Conservation (phyloP, 2,797 vertebrate genomes). For the Botia kubotai region DNA sequence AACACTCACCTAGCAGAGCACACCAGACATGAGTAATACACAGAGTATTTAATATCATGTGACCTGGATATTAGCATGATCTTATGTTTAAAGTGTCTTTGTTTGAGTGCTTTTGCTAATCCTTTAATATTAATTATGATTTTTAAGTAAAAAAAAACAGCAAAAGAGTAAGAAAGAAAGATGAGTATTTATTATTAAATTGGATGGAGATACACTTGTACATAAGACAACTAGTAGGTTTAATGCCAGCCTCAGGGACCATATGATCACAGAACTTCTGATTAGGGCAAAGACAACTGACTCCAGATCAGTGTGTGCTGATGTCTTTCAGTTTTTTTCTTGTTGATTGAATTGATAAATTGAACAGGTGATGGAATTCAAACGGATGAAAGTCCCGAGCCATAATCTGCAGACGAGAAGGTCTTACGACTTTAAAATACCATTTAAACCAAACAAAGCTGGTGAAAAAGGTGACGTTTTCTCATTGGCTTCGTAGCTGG, state of each 20-base stretch:
- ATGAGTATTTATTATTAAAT: constrained; percentile 5
- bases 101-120: neutral
- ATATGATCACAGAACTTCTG: neutral
- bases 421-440: constrained; percentile 11
- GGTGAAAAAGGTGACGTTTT: constrained; percentile 52
- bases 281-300: neutral
- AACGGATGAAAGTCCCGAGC: neutral
- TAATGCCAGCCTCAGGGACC: neutral
- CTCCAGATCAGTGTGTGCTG: neutral
- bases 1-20: neutral
- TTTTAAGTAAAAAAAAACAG: neutral
- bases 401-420: neutral
- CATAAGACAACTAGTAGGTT: neutral
- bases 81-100: too few species aligned
- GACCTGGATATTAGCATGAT: neutral
- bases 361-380: neutral
- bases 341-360: neutral
- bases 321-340: neutral
- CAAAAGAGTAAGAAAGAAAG: constrained; percentile 7
- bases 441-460: constrained; percentile 14
- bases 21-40: neutral
- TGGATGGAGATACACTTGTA: constrained; percentile 9
- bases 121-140: neutral
- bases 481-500: constrained; percentile 76
- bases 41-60: neutral